phyloP scores from a whole-genome alignment of 1,140 invertebrate species.

The Odontomachus brunneus region DNA sequence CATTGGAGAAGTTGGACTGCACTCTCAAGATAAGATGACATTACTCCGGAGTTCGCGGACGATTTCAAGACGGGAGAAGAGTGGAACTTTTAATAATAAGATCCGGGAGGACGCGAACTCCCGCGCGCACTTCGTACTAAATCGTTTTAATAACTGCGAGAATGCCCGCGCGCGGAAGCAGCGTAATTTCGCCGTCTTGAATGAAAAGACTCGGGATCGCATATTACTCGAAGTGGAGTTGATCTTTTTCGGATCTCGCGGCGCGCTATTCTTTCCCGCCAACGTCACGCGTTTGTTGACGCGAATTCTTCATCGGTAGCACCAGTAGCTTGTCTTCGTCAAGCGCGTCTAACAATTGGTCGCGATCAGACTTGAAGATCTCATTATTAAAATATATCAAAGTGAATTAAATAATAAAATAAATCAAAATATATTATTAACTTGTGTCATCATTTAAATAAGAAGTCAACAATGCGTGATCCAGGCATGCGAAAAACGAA shows the following conservation, averaged over 20 bases:
- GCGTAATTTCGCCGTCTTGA: conserved; percentile 13
- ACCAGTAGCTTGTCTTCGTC: not conserved
- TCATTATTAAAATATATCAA: not conserved
- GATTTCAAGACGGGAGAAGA: conserved; percentile 40
- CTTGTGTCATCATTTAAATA: too few relatives aligned
- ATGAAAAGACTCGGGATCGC: conserved; percentile 26
- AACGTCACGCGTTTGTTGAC: not conserved
- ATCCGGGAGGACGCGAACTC: conserved; percentile 54
- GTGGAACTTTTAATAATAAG: conserved; percentile 65
- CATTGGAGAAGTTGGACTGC: conserved; percentile 28
- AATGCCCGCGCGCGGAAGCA: not conserved
- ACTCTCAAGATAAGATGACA: conserved; percentile 24
- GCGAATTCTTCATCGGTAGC: not conserved
- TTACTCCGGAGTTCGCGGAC: conserved; percentile 6
- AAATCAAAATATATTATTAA: too few relatives aligned
- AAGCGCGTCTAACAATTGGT: not conserved
- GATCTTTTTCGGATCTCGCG: conserved; percentile 2
- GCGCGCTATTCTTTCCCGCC: not conserved
- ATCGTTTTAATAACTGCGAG: conserved; percentile 67
- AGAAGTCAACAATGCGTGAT: too few relatives aligned
- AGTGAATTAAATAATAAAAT: too few relatives aligned
- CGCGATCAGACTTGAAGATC: not conserved
- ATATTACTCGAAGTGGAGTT: not conserved
- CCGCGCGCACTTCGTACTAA: conserved; percentile 37
- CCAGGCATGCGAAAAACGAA: too few relatives aligned